phyloP scores from a whole-genome alignment of 2,888 invertebrate species.

The Onthophagus sagittarius region DNA sequence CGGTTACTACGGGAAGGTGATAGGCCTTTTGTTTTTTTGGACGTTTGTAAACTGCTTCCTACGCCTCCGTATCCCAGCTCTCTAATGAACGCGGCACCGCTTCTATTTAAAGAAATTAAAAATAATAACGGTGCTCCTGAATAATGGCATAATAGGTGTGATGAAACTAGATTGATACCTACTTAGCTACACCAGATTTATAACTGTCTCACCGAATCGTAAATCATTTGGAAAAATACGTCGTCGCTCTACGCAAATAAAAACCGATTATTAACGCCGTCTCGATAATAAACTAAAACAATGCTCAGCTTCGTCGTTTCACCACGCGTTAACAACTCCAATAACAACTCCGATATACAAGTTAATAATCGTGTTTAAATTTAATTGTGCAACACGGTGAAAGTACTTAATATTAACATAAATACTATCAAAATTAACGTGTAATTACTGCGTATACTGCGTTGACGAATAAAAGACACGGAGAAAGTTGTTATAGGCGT shows the following conservation, averaged over 20 bases:
- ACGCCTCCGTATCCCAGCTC: not conserved
- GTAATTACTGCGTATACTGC: not conserved
- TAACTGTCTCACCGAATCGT: not conserved
- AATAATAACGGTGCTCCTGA: not conserved
- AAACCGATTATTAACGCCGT: not conserved
- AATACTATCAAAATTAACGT: not conserved
- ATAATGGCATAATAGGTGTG: conserved; percentile 8
- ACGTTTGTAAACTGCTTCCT: conserved; percentile 11
- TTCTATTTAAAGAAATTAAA: conserved; percentile 7
- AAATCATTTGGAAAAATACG: not conserved
- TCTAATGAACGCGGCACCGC: conserved; percentile 7
- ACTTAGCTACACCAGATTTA: not conserved
- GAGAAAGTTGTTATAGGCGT: not conserved
- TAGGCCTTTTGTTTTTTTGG: not conserved
- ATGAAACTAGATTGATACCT: conserved; percentile 1
- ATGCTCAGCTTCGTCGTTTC: not conserved
- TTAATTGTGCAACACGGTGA: not conserved
- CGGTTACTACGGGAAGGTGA: conserved; percentile 5
- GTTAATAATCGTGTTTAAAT: not conserved
- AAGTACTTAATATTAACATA: not conserved
- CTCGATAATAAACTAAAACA: not conserved
- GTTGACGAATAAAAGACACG: not conserved
- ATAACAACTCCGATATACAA: not conserved
- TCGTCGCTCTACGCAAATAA: not conserved
- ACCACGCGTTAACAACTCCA: not conserved